Conservation (phyloP, 2,888 invertebrate species). For the Microctonus brassicae region DNA sequence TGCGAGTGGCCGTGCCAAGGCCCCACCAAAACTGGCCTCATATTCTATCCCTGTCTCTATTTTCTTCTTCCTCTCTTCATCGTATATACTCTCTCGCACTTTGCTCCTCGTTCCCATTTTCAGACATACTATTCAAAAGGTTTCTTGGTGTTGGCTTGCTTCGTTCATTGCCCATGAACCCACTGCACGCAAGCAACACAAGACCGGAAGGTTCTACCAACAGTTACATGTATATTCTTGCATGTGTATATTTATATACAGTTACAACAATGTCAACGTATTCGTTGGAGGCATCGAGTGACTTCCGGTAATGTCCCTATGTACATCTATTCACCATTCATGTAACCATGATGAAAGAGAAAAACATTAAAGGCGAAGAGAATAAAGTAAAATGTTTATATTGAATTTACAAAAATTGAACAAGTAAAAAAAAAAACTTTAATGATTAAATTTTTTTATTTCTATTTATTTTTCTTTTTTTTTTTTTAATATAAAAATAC, state of each 20-base stretch:
- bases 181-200: slow-evolving; percentile 31
- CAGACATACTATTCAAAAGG: slow-evolving; percentile 29
- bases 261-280: slow-evolving; percentile 33
- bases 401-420: neutral
- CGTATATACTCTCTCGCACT: slow-evolving; percentile 20
- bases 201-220: slow-evolving; percentile 34
- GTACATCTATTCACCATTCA: slow-evolving; percentile 43
- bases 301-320: slow-evolving; percentile 58
- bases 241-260: slow-evolving; percentile 22
- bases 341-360: neutral
- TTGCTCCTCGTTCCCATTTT: slow-evolving; percentile 21
- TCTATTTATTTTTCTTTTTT: no score
- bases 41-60: slow-evolving; percentile 28
- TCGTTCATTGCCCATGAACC: slow-evolving; percentile 35
- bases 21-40: slow-evolving; percentile 20
- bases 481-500: no score
- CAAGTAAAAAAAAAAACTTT: neutral
- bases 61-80: slow-evolving; percentile 41
- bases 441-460: no score
- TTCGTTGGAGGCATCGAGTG: slow-evolving; percentile 55
- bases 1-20: slow-evolving; percentile 49
- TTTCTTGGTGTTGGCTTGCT: slow-evolving; percentile 31
- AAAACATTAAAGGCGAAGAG: neutral
- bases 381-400: neutral
- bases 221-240: slow-evolving; percentile 3